Evolutionary conservation across 2,888 invertebrate genomes (phyloP).

Genomic region (Machimus rusticus): DNA sequence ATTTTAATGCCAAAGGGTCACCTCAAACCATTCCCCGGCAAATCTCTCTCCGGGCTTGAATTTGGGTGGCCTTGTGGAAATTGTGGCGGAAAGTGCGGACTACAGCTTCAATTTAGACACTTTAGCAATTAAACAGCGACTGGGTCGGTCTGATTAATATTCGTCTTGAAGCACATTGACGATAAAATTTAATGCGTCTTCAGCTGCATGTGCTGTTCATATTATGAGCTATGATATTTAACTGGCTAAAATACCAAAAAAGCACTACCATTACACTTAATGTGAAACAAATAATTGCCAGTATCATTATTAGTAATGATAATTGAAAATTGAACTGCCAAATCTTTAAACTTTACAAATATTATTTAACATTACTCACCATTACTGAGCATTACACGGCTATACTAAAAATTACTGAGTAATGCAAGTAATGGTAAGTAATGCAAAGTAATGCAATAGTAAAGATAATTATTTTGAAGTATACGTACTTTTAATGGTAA

Average conservation of each 20-base stretch:
- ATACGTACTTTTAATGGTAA: too few species aligned
- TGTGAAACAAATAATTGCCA: too few species aligned
- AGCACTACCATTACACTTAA: too few species aligned
- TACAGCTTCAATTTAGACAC: neutral
- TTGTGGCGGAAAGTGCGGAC: neutral
- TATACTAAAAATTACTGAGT: too few species aligned
- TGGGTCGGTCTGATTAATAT: neutral
- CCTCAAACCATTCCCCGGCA: neutral
- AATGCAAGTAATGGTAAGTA: too few species aligned
- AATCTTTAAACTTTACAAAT: too few species aligned
- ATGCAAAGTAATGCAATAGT: too few species aligned
- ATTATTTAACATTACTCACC: too few species aligned
- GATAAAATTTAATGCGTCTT: neutral
- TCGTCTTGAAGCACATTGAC: neutral
- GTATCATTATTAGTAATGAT: too few species aligned
- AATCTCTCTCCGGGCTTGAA: neutral
- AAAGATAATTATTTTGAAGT: too few species aligned
- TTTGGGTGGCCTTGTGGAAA: neutral
- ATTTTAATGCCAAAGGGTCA: neutral
- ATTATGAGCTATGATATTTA: neutral
- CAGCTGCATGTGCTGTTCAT: neutral
- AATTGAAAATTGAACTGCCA: too few species aligned
- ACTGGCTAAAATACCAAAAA: neutral
- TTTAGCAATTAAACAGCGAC: neutral
- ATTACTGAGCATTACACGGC: too few species aligned